Evolutionary conservation across 2,113 vertebrate species (phyloP), one percentile per base, ranked within the genome.

Genomic region (Calypte anna): DNA sequence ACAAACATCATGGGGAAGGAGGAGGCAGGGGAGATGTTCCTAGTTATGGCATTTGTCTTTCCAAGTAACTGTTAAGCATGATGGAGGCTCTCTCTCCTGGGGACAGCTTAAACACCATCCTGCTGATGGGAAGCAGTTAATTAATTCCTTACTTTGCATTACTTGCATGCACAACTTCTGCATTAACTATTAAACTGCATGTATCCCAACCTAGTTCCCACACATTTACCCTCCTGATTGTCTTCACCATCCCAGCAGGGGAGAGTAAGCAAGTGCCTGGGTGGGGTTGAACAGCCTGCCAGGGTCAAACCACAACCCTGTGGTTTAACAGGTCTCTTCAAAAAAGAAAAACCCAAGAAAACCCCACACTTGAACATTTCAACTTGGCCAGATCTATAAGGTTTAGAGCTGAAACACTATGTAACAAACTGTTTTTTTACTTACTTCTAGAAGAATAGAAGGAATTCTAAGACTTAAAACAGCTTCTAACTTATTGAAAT

Each of bases 31-130:
- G 8, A 30, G 7, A 38, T 12, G 8, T 48, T 53, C 4, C 14
- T 24, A 74, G 40, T 10, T 3, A 63, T 3, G 21, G 27, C 1
- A 3, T 59, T 63, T 68, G 21, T 40, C 68, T 75, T 90, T 62
- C 36, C 3, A 5, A 40, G 15, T 50, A 58, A 44, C 9, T 2
- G 4, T 20, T 31, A 74, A 0, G 0, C 2, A 1, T 10, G 21
- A 55, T 10, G 15, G 7, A 55, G 18, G 14, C 54, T 11, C 44
- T 46, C 36, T 70, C 53, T 75, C 46, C 80, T 54, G 23, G 36
- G 31, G 53, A 75, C 4, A 6, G 16, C n/a, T 67, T 67, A 4
- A 88, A 62, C 51, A 61, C 38, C 33, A 4, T 7, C 50, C 28
- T 73, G 64, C 4, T 2, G 0, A 38, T 4, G 8, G 48, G 38